Conservation (phyloP, 1,140 invertebrate genomes). For the Drosophila ironensis region DNA sequence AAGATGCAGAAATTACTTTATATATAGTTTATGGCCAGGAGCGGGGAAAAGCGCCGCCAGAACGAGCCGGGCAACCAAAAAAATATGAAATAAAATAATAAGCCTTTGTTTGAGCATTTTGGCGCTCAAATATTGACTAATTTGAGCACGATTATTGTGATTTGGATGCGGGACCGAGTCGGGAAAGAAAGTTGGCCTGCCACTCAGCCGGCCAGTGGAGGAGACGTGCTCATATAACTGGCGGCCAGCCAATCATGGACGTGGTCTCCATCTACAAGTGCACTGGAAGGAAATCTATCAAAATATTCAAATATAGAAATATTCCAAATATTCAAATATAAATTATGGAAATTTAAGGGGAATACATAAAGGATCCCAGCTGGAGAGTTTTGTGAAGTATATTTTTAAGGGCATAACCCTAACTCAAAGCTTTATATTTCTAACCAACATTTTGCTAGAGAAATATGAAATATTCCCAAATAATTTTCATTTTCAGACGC, state of each 20-base stretch:
- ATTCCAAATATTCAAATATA: not conserved
- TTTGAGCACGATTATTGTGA: conserved; percentile 78
- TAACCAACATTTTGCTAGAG: too few species aligned
- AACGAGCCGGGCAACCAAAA: conserved; percentile 28
- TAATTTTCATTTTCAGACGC: too few species aligned
- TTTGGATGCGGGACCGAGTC: conserved; percentile 51
- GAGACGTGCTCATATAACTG: conserved; percentile 67
- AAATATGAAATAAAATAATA: conserved; percentile 71
- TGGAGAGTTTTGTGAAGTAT: too few species aligned
- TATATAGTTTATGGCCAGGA: conserved; percentile 52
- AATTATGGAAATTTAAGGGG: not conserved
- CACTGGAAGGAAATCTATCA: not conserved
- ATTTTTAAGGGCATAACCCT: too few species aligned
- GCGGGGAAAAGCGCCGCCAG: conserved; percentile 26
- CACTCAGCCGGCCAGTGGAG: conserved; percentile 26
- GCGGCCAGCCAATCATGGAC: conserved; percentile 70
- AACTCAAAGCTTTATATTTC: too few species aligned
- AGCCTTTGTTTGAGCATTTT: conserved; percentile 66
- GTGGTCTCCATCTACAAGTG: conserved; percentile 2
- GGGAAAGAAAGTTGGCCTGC: conserved; percentile 58
- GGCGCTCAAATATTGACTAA: conserved; percentile 78
- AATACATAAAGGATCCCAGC: too few species aligned
- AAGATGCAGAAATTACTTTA: conserved; percentile 75
- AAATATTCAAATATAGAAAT: not conserved
- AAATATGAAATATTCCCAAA: too few species aligned